phyloP scores from a whole-genome alignment of 2,113 vertebrate genomes.

The Ctenodactylus gundi region DNA sequence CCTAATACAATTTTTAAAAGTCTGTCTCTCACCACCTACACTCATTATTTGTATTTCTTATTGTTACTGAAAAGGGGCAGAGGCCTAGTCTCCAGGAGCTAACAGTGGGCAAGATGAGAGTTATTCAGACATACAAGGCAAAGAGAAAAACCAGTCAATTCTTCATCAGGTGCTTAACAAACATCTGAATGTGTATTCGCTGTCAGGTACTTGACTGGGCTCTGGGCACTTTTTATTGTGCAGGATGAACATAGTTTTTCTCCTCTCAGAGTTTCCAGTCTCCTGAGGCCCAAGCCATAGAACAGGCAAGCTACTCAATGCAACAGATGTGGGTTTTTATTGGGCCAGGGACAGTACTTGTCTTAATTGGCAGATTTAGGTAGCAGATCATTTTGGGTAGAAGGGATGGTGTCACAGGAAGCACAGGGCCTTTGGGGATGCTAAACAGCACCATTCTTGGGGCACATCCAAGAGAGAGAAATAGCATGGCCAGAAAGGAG shows the following conservation, averaged over 20 bases:
- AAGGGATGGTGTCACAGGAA: background rate
- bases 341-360: background rate
- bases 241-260: background rate
- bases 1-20: background rate
- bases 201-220: background rate
- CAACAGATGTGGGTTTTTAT: background rate
- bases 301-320: background rate
- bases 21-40: background rate
- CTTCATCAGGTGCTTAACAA: background rate
- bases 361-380: background rate
- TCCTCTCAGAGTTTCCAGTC: background rate
- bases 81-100: background rate
- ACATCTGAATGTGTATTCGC: background rate
- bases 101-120: background rate
- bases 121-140: background rate
- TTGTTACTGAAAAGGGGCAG: background rate
- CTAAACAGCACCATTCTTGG: background rate
- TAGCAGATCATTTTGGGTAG: background rate
- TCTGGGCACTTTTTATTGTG: background rate
- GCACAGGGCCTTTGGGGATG: background rate
- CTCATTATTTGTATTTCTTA: background rate
- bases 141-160: constrained; percentile 3
- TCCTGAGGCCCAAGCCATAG: background rate
- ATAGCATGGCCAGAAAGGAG: background rate
- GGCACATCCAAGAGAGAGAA: background rate